Conservation (phyloP, 1,140 invertebrate species). For the Sinella curviseta region DNA sequence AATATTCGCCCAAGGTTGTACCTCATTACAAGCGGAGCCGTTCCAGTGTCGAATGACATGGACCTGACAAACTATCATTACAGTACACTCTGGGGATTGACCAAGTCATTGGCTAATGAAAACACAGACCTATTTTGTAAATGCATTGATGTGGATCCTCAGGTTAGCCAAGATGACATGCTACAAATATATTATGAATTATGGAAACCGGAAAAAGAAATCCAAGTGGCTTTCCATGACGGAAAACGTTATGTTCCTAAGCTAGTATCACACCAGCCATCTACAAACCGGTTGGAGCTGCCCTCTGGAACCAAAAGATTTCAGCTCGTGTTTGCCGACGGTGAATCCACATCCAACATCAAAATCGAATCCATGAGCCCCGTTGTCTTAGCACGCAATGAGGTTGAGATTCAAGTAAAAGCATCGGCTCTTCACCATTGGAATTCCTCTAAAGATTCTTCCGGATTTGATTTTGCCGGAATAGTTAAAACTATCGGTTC, state of each 20-base stretch:
- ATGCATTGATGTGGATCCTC: background rate
- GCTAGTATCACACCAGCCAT: background rate
- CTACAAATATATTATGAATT: no score
- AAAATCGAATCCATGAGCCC: background rate
- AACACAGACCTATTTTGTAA: background rate
- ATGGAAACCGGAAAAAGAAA: no score
- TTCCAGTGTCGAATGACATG: background rate
- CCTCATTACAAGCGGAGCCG: background rate
- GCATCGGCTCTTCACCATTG: background rate
- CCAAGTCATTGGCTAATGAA: background rate
- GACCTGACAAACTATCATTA: background rate
- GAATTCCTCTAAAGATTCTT: background rate
- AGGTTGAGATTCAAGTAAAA: conserved; percentile 11
- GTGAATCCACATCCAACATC: background rate
- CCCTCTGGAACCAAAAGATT: background rate
- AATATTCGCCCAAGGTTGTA: background rate
- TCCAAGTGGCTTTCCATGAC: background rate
- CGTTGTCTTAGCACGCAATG: background rate
- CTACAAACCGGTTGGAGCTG: background rate
- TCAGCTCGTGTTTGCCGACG: background rate
- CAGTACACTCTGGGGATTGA: background rate
- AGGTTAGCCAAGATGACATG: no score
- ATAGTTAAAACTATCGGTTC: background rate
- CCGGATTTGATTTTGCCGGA: conserved; percentile 5
- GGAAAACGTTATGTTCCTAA: background rate